Percentiles rank a stretch among this genome's conserved stretches.
Evolutionary conservation across 1,140 invertebrate species (phyloP).

Genomic region (Aphis gossypii): DNA sequence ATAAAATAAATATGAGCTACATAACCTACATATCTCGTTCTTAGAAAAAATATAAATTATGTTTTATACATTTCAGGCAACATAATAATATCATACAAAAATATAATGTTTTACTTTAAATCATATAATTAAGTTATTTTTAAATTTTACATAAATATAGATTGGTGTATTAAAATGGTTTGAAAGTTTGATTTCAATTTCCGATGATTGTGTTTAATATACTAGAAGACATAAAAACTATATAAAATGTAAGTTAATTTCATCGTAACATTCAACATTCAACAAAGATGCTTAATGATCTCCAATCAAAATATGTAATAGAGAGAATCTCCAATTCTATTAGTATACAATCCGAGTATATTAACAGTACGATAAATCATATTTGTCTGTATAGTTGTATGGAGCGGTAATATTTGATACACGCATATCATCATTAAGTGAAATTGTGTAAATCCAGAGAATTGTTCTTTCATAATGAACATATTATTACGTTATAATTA

Average conservation of each 20-base stretch:
- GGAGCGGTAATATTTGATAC: not conserved
- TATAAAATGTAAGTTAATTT: not conserved
- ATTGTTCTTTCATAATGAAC: conserved; percentile 5
- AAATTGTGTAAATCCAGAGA: not conserved
- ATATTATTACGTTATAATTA: conserved; percentile 7
- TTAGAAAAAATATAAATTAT: conserved; percentile 20
- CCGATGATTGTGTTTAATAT: not conserved
- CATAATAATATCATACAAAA: not conserved
- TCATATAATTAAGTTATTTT: not conserved
- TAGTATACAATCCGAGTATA: not conserved
- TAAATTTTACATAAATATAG: not conserved
- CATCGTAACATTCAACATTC: not conserved
- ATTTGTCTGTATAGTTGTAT: conserved; percentile 8
- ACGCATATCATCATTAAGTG: conserved; percentile 1
- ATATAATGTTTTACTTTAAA: not conserved
- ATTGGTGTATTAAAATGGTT: not conserved
- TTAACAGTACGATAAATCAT: conserved; percentile 7
- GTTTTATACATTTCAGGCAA: not conserved
- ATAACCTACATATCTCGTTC: not conserved
- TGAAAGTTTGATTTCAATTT: not conserved
- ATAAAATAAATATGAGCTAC: not conserved
- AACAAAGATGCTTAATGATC: not conserved
- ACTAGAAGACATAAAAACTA: not conserved
- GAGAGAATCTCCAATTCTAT: not conserved
- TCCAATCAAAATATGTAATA: not conserved